phyloP scores from a whole-genome alignment of 2,113 vertebrate species.

The Rhizomys pruinosus region DNA sequence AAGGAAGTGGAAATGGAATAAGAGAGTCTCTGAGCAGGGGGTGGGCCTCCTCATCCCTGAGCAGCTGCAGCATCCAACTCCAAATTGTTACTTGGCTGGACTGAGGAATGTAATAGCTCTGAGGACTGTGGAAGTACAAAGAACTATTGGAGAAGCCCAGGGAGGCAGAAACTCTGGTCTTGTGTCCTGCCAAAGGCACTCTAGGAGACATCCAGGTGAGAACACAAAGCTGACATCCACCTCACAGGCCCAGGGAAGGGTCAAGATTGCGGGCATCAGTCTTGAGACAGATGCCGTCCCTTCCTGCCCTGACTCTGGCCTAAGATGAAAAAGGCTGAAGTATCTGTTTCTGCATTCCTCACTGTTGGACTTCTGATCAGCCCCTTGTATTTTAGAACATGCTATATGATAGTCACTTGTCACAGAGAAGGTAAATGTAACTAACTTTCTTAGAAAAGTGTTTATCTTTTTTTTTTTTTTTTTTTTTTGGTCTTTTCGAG shows the following conservation, averaged over 20 bases:
- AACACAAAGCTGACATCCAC: not conserved
- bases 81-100: not conserved
- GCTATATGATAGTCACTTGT: not conserved
- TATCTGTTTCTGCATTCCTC: not conserved
- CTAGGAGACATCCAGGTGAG: accelerated
- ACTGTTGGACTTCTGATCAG: not conserved
- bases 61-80: not conserved
- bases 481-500: too few species aligned
- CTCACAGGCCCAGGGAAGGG: not conserved
- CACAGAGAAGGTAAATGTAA: not conserved
- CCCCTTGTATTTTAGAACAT: accelerated
- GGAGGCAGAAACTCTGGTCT: not conserved
- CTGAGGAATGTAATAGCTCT: not conserved
- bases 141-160: not conserved
- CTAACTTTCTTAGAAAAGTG: not conserved
- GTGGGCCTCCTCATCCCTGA: not conserved
- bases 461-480: too few species aligned
- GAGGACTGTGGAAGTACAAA: not conserved
- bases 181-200: not conserved
- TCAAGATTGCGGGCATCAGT: not conserved
- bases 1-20: not conserved
- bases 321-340: accelerated
- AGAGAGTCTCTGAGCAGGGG: not conserved
- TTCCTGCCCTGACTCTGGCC: not conserved
- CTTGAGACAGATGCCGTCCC: not conserved